A percentile compares a stretch with the other conserved stretches of the same genome.
Conservation (phyloP, 2,113 vertebrate species). For the Meriones unguiculatus region DNA sequence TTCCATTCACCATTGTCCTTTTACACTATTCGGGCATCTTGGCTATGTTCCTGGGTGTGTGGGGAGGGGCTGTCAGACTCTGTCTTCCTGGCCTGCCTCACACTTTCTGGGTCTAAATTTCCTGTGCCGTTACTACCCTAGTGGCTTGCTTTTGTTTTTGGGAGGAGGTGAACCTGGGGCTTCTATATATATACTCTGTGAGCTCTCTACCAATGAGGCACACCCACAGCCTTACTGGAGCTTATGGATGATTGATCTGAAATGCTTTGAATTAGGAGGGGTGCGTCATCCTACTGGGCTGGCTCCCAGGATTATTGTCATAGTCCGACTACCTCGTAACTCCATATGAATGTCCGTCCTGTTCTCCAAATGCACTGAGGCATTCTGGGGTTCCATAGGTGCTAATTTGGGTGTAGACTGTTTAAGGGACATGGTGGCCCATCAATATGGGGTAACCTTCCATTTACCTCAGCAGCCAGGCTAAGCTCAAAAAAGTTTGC, state of each 20-base stretch:
- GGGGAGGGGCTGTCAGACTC: neutral
- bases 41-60: fast-evolving
- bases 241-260: neutral
- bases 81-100: neutral
- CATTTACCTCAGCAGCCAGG: neutral
- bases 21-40: neutral
- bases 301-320: too few relatives aligned
- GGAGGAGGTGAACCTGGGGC: neutral
- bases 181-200: neutral
- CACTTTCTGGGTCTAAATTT: neutral
- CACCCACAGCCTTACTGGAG: neutral
- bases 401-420: neutral
- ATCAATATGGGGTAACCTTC: neutral
- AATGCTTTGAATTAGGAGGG: neutral
- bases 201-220: neutral
- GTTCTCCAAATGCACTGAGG: neutral
- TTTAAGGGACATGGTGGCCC: too few relatives aligned
- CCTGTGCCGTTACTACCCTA: neutral
- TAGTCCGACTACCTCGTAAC: neutral
- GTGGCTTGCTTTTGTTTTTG: neutral
- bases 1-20: neutral
- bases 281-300: neutral
- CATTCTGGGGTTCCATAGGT: neutral
- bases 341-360: neutral
- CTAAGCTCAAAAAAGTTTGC: neutral